phyloP scores from a whole-genome alignment of 2,888 invertebrate genomes.

The Dasysyrphus albostriatus region DNA sequence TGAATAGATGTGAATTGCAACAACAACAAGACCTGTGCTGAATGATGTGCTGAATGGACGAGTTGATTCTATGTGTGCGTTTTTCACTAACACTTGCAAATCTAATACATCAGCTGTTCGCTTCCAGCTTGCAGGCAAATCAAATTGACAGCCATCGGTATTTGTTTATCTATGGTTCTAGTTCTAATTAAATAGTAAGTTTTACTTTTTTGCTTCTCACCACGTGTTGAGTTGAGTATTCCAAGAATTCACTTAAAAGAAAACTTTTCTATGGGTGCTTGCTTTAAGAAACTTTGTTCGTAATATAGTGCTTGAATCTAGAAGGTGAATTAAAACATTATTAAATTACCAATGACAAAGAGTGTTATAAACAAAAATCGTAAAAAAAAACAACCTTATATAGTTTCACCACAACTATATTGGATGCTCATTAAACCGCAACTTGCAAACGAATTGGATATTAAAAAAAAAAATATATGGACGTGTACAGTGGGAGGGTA shows the following conservation, averaged over 20 bases:
- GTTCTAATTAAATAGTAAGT: no score
- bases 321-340: slow-evolving; percentile 61
- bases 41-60: no score
- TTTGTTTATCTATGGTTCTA: no score
- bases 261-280: slow-evolving; percentile 61
- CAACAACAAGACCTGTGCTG: no score
- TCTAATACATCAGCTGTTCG: no score
- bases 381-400: slow-evolving; percentile 12
- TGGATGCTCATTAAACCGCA: slow-evolving; percentile 58
- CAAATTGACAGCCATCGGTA: no score
- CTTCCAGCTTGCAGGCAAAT: no score
- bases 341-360: slow-evolving; percentile 57
- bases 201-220: slow-evolving; percentile 37
- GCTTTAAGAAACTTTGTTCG: slow-evolving; percentile 11
- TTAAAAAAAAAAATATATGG: slow-evolving; percentile 33
- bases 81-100: no score
- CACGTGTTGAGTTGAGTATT: slow-evolving; percentile 24
- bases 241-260: slow-evolving; percentile 31
- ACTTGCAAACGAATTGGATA: slow-evolving; percentile 52
- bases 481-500: neutral
- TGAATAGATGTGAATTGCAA: no score
- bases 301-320: slow-evolving; percentile 1
- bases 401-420: slow-evolving; percentile 10
- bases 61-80: no score
- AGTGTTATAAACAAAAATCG: slow-evolving; percentile 18